Base-by-base conservation (phyloP, 2,113 vertebrate species). In the Colaptes auratus region DNA sequence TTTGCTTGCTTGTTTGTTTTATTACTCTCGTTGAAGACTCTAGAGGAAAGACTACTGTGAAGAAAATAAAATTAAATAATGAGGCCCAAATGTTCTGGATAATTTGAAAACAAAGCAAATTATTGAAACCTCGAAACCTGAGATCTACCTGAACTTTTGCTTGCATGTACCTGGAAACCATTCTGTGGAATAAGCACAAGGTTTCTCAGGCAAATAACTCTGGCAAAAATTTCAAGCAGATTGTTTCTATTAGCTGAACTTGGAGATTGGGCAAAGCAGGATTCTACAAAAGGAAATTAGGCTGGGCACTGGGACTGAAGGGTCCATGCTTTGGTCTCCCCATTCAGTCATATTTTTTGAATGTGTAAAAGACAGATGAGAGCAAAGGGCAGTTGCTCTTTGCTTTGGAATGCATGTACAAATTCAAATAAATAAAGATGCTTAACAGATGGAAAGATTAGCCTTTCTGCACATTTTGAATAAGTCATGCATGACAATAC, bases 371-470 rank as follows among this genome's bases (percentile, higher is more conserved):
- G 70, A 84, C 48, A 36, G 69, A 86, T 91, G 63, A 88, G 65
- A 92, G 44, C 36, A 75, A 81, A 92, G 10, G 36, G 23, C 55
- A 65, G 9, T 90, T 90, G 52, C 52, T 91, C 60, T 87, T 90
- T 86, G 53, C 33, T 89, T 88, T 84, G 90, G 76, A 92, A 96
- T 88, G 86, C 73, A 84, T 78, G 65, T 92, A 86, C 1, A 6
- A 78, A 94, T 93, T 90, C 58, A 86, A 92, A 86, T 81, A 96
- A 94, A 90, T 83, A 86, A 89, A 93, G 65, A 94, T 80, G 86
- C 58, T 84, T 95, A 92, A 74, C 92, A 96, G 94, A 96, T 92
- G 80, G 73, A 82, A 88, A 94, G 90, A 94, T 93, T 86, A 94
- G 88, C 64, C 78, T 48, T 94, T 84, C 86, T 88, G 80, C 83